Evolutionary conservation across 2,113 vertebrate genomes (phyloP), one percentile per base, ranked within the genome.

Genomic region (Struthio camelus): DNA sequence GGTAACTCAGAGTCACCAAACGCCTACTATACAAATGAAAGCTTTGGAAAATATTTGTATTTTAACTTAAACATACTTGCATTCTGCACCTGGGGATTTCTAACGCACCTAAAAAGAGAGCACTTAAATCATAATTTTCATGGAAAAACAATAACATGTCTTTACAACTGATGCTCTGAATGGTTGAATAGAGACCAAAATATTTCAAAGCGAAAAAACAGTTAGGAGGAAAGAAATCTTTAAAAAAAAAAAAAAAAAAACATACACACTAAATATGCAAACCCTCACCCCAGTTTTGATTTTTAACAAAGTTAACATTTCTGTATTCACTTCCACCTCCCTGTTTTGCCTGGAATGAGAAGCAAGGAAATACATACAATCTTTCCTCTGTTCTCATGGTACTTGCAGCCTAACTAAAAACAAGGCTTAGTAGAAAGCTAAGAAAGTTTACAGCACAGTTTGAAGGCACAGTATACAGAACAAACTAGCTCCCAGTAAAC

Each of bases 21-120:
- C 71, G 90, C 46, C 59, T 75, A 67, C 72, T 80, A 67, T 76
- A 80, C 38, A 76, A 93, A 61, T 38, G 73, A 86, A 12, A 86
- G 80, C 56, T 89, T 56, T 81, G 85, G 65, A 89, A 95, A 95
- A 93, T 92, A 72, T 90, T 96, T 93, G 14, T 32, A 42, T 93
- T 95, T 94, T 46, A 70, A 88, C 46, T 94, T 70, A 38, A 93
- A 92, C 3, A 1, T 9, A 22, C 15, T 36, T 84, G 38, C 28
- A 81, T 40, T 48, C 69, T 71, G 38, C n/a, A 83, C 48, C 56
- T 81, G 73, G 72, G 80, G 83, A 90, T 90, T 76, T 93, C 76
- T 62, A 86, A 91, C 90, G 72, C 54, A 71, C 42, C 54, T 14
- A 34, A 73, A 76, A 65, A 79, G 15, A 36, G 58, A 80, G 78